phyloP scores from a whole-genome alignment of 2,113 vertebrate genomes.

The Erythrocebus patas region DNA sequence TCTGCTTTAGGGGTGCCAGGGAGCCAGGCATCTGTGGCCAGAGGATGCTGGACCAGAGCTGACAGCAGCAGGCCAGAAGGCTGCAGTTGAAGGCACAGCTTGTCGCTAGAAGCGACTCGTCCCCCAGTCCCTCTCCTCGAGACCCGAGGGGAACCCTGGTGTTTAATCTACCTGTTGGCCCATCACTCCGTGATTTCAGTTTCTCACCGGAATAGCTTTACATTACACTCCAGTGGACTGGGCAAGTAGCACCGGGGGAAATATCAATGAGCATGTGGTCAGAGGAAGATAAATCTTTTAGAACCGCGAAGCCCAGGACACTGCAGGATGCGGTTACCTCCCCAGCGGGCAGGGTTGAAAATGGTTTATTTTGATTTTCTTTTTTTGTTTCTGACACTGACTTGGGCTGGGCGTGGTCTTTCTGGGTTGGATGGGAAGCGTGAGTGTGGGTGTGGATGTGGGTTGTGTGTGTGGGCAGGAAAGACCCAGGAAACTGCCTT shows the following conservation, averaged over 20 bases:
- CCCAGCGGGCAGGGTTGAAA: conserved; percentile 26
- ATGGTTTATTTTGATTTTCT: background rate
- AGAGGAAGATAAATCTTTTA: conserved; percentile 44
- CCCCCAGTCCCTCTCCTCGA: background rate
- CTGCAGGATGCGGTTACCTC: conserved; percentile 68
- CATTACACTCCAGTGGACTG: background rate
- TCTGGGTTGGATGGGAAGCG: background rate
- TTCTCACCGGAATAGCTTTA: background rate
- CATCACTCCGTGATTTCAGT: background rate
- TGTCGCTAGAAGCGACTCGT: background rate
- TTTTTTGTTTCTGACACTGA: background rate
- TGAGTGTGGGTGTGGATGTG: background rate
- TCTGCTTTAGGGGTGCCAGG: background rate
- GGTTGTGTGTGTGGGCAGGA: background rate
- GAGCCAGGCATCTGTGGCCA: background rate
- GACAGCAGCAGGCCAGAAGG: background rate
- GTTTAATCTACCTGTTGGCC: conserved; percentile 29
- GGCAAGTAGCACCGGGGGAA: background rate
- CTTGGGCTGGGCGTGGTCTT: background rate
- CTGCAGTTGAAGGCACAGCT: background rate
- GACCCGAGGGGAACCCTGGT: background rate
- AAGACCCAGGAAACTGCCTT: background rate
- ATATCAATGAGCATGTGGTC: conserved; percentile 60
- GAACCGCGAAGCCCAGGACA: conserved; percentile 24
- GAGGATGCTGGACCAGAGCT: background rate